These are phyloP conservation scores for Pterophyllum scalare DNA, from an alignment of 2,113 vertebrate species.

Conservation along the genomic window DNA sequence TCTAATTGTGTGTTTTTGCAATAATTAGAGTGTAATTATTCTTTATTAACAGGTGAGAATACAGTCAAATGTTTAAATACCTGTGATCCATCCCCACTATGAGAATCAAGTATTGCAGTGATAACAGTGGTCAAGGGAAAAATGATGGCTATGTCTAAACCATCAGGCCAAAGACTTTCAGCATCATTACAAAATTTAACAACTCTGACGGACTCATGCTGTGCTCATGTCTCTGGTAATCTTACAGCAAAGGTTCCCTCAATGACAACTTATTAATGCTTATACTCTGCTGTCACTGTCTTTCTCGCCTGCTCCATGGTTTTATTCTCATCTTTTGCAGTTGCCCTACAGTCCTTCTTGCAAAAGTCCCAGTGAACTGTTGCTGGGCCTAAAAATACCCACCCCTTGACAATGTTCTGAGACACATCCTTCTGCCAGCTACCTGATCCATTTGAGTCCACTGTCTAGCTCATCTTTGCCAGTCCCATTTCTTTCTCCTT, in stretches of 20 bases:
- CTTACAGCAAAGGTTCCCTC: conserved; percentile 74
- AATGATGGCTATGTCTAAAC: conserved; percentile 28
- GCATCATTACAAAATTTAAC: conserved; percentile 54
- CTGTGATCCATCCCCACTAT: neutral
- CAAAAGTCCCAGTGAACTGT: conserved; percentile 72
- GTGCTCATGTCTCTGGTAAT: conserved; percentile 68
- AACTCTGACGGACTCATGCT: conserved; percentile 41
- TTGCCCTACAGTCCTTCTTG: conserved; percentile 72
- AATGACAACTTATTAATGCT: conserved; percentile 74
- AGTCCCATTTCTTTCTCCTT: conserved; percentile 68
- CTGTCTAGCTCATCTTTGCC: conserved; percentile 68
- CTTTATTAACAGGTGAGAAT: conserved; percentile 10
- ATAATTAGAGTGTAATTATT: neutral
- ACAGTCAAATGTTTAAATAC: neutral
- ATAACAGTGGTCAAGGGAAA: conserved; percentile 21
- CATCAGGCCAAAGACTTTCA: conserved; percentile 38
- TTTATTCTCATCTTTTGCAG: conserved; percentile 48
- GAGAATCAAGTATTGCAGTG: conserved; percentile 29
- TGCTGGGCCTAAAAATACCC: conserved; percentile 77
- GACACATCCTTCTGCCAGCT: conserved; percentile 66
- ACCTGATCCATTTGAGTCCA: conserved; percentile 73
- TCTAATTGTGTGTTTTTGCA: neutral
- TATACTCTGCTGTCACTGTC: conserved; percentile 29
- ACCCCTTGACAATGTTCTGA: conserved; percentile 63
- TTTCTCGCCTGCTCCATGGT: conserved; percentile 17